Conservation (phyloP, 2,113 vertebrate genomes). For the Aleadryas rufinucha region DNA sequence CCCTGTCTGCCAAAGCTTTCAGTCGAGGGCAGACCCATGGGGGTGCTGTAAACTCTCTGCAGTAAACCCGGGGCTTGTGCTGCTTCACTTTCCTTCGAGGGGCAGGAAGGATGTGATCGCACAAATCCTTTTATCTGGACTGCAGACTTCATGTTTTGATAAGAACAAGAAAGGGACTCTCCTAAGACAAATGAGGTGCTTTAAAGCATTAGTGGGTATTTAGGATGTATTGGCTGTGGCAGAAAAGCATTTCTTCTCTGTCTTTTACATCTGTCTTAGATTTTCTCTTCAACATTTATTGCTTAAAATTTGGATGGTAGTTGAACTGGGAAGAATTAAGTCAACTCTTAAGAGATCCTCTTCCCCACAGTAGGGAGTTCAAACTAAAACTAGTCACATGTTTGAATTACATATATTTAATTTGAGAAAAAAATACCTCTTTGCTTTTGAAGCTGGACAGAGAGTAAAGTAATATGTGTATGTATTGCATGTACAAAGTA, state of each 20-base stretch:
- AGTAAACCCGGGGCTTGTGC: not conserved
- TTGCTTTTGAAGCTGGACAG: not conserved
- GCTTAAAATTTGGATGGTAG: not conserved
- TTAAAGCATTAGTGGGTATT: not conserved
- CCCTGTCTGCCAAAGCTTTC: not conserved
- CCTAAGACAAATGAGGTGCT: not conserved
- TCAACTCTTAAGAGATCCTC: not conserved
- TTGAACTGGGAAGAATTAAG: not conserved
- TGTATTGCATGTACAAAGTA: not conserved
- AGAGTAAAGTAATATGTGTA: not conserved
- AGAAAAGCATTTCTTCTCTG: not conserved
- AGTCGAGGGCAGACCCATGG: not conserved
- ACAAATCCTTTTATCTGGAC: not conserved
- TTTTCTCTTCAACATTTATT: not conserved
- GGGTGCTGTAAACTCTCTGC: not conserved
- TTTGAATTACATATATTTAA: not conserved
- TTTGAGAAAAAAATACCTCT: not conserved
- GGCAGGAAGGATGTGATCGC: not conserved
- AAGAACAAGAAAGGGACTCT: not conserved
- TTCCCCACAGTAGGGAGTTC: not conserved
- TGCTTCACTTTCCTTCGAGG: accelerated
- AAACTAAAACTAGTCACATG: not conserved
- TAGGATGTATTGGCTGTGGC: not conserved
- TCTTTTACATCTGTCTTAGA: not conserved
- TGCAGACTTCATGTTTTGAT: not conserved